These are phyloP conservation scores for Chloroclystis v-ata DNA, from an alignment of 2,888 invertebrate genomes.

Conservation along the genomic window DNA sequence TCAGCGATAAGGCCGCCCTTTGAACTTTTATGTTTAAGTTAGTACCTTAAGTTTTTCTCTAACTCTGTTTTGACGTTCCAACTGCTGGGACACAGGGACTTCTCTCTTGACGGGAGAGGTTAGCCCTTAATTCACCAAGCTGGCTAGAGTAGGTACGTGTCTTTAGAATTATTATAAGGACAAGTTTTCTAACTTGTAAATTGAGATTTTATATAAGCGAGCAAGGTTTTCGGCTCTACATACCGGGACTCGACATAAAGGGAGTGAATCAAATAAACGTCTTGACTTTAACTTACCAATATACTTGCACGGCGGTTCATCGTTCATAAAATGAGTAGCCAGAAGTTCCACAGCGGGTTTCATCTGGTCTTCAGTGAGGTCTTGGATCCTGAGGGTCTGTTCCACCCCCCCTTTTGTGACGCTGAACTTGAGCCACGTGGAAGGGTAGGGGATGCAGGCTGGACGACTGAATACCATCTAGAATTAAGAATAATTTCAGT, in stretches of 20 bases:
- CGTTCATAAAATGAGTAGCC: conserved; percentile 60
- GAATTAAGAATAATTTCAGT: background rate
- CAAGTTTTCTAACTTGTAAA: too few relatives aligned
- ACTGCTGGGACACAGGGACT: too few relatives aligned
- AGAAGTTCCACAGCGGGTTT: conserved; percentile 60
- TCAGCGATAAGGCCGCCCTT: too few relatives aligned
- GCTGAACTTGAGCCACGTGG: conserved; percentile 62
- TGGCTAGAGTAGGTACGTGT: too few relatives aligned
- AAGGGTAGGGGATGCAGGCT: conserved; percentile 50
- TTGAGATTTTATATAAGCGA: too few relatives aligned
- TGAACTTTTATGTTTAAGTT: too few relatives aligned
- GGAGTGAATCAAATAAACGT: background rate
- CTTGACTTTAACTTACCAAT: conserved; percentile 46
- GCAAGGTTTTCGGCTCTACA: background rate
- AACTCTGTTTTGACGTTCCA: too few relatives aligned
- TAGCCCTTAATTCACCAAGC: too few relatives aligned
- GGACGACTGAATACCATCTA: conserved; percentile 69
- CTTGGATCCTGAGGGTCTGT: conserved; percentile 60
- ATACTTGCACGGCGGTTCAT: conserved; percentile 74
- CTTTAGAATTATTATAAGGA: too few relatives aligned
- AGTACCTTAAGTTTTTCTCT: too few relatives aligned
- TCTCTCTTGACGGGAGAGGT: too few relatives aligned
- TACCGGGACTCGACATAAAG: background rate
- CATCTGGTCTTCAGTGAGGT: conserved; percentile 63
- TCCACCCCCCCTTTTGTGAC: conserved; percentile 38